Conservation (phyloP, 2,113 vertebrate genomes). For the Psammodynastes pulverulentus region DNA sequence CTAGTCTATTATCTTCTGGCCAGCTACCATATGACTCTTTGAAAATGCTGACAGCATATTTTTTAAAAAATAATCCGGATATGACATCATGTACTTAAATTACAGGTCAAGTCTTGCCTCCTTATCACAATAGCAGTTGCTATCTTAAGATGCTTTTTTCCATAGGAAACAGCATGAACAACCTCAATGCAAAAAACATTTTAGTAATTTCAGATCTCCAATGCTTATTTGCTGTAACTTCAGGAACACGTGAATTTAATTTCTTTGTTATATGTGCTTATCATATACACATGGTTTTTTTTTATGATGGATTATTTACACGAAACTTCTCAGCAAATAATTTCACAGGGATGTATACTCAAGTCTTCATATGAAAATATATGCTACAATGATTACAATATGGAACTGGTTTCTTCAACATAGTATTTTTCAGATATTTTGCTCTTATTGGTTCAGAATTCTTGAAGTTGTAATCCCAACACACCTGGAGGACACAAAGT, state of each 20-base stretch:
- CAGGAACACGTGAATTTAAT: neutral
- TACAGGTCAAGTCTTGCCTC: neutral
- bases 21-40: conserved; percentile 19
- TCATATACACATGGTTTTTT: neutral
- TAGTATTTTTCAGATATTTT: neutral
- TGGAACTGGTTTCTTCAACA: neutral
- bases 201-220: neutral
- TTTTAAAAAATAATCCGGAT: neutral
- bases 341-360: neutral
- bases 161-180: neutral
- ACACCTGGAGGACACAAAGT: neutral
- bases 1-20: neutral
- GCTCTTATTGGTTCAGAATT: neutral
- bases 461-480: neutral
- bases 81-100: neutral
- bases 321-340: neutral
- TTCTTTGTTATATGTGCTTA: too few species aligned
- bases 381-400: neutral
- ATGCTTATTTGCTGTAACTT: neutral
- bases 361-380: neutral
- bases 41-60: neutral
- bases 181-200: neutral
- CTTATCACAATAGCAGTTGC: neutral
- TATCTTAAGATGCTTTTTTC: neutral
- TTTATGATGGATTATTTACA: neutral